Percentiles rank a stretch among this genome's conserved stretches.
Evolutionary conservation across 2,113 vertebrate genomes (phyloP).

Genomic region (Coryphaenoides rupestris): DNA sequence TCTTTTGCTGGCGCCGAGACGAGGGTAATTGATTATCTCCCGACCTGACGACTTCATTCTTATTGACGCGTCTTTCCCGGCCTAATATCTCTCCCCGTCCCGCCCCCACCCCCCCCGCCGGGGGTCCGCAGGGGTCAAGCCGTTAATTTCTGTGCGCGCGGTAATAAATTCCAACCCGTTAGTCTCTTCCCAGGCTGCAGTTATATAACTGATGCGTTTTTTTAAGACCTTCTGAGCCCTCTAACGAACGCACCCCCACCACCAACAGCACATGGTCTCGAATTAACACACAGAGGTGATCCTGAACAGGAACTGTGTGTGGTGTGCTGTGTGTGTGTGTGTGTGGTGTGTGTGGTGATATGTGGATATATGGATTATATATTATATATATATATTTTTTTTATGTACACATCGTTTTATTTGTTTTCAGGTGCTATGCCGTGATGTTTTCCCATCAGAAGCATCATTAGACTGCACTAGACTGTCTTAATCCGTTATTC

Average conservation of each 20-base stretch:
- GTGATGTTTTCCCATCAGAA: neutral
- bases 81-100: neutral
- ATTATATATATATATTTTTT: too few species aligned
- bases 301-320: neutral
- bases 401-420: too few species aligned
- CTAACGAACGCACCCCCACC: too few species aligned
- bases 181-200: constrained; percentile 12
- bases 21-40: constrained; percentile 49
- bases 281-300: too few species aligned
- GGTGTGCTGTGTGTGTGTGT: constrained; percentile 15
- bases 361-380: neutral
- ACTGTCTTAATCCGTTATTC: neutral
- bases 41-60: constrained; percentile 51
- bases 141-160: constrained; percentile 49
- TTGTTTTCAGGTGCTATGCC: too few species aligned
- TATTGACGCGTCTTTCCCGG: constrained; percentile 29
- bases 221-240: neutral
- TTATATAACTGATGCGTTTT: constrained; percentile 38
- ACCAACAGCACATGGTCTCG: too few species aligned
- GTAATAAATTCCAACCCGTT: constrained; percentile 44
- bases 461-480: neutral
- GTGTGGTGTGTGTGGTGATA: constrained; percentile 47
- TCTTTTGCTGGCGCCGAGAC: constrained; percentile 29
- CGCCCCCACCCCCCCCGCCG: too few species aligned
- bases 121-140: constrained; percentile 30